These are phyloP conservation scores for Ferdinandea cuprea DNA, from an alignment of 2,888 invertebrate species.

Conservation along the genomic window DNA sequence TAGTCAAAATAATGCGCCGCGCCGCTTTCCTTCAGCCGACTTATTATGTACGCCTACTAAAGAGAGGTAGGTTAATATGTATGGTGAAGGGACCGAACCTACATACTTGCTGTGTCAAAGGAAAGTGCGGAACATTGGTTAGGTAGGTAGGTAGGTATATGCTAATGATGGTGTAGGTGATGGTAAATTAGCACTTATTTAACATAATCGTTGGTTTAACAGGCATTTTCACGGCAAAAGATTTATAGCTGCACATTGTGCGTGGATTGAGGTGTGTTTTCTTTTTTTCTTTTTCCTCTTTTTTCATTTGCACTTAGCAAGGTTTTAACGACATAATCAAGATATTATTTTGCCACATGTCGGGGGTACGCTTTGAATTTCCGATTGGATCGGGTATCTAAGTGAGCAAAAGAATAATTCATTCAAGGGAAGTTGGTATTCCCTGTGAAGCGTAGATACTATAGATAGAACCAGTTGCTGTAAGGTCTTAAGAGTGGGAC, in stretches of 20 bases:
- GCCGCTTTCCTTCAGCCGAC: constrained; percentile 23
- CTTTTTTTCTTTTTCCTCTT: background rate
- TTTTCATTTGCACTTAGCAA: too few relatives aligned
- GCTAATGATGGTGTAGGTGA: constrained; percentile 65
- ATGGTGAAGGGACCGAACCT: constrained; percentile 18
- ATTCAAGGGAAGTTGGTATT: too few relatives aligned
- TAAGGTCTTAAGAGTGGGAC: too few relatives aligned
- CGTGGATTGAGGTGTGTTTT: constrained; percentile 1
- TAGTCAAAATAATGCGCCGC: constrained; percentile 73
- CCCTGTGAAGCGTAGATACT: too few relatives aligned
- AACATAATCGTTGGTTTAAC: constrained; percentile 27
- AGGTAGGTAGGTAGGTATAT: constrained; percentile 11
- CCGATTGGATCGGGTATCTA: too few relatives aligned
- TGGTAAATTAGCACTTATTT: constrained; percentile 60
- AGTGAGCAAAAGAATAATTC: too few relatives aligned
- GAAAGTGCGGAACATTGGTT: constrained; percentile 41
- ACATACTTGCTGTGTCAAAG: constrained; percentile 28
- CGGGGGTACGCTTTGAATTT: too few relatives aligned
- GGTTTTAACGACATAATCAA: too few relatives aligned
- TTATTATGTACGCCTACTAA: constrained; percentile 34
- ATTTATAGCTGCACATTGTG: constrained; percentile 52
- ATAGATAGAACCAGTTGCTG: too few relatives aligned
- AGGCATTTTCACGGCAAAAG: constrained; percentile 23
- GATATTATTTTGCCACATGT: too few relatives aligned
- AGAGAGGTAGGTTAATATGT: background rate